Evolutionary conservation across 2,888 invertebrate species (phyloP).

Genomic region (Macrosiphum euphorbiae): DNA sequence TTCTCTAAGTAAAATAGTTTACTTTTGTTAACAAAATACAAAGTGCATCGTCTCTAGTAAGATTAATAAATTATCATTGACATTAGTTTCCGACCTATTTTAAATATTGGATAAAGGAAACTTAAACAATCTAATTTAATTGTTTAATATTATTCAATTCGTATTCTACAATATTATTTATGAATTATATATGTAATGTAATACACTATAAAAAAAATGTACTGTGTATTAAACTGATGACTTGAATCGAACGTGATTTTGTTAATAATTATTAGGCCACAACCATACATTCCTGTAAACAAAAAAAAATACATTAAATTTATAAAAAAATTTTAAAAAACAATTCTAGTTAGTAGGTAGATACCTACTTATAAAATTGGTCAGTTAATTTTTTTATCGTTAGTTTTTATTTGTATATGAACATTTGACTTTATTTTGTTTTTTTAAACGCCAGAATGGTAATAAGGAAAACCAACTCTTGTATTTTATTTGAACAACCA

Average conservation of each 20-base stretch:
- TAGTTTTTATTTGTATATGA: background rate
- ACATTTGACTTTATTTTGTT: background rate
- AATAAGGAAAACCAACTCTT: background rate
- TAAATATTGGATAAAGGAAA: constrained; percentile 61
- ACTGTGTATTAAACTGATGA: constrained; percentile 53
- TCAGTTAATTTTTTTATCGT: background rate
- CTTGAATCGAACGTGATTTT: constrained; percentile 50
- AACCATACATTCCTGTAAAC: constrained; percentile 49
- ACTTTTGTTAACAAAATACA: constrained; percentile 43
- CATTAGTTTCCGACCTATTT: constrained; percentile 58
- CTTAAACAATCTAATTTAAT: constrained; percentile 54
- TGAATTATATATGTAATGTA: constrained; percentile 22
- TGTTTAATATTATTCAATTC: constrained; percentile 43
- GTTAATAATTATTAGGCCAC: constrained; percentile 41
- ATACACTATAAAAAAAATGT: constrained; percentile 41
- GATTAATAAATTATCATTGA: constrained; percentile 12
- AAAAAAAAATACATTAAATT: constrained; percentile 8
- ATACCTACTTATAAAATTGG: background rate
- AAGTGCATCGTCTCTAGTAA: constrained; percentile 19
- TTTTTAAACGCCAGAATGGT: background rate
- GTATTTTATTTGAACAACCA: background rate
- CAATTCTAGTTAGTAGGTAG: background rate
- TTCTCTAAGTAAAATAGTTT: constrained; percentile 15
- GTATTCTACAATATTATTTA: constrained; percentile 54
- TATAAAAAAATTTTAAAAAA: background rate